Evolutionary conservation across 1,140 invertebrate genomes (phyloP), one percentile per base, ranked within the genome.

Genomic region (Leptopilina clavipes): DNA sequence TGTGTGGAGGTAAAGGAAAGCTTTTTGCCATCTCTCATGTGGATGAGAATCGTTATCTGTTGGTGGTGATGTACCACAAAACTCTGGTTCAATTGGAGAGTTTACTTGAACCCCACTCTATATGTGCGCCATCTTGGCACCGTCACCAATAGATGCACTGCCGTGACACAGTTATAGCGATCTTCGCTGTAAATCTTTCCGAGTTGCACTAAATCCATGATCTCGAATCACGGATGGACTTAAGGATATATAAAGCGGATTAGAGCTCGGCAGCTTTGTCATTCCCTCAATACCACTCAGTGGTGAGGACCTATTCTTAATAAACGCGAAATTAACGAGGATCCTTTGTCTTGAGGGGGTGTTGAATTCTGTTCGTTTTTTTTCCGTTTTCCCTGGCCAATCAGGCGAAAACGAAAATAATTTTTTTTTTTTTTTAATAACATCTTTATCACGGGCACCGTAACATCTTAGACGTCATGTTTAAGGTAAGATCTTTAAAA

Each of bases 151-250:
- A 74, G 79, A 86, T 84, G 85, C 84, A 86, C 83, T 82, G 82
- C 80, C 86, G 83, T 87, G 86, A 87, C 87, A 88, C 84, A 85
- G 86, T 87, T 87, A 83, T 85, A 84, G 78, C 83, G 83, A 86
- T 87, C 84, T 81, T 83, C 82, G 83, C 81, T 86, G 86, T 88
- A 89, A 89, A 89, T 90, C 89, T 86, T 90, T 75, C 85, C 86
- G 85, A 81, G 83, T 89, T 91, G 89, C 86, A 90, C 89, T 89
- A 91, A 91, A 92, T 90, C 90, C 90, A 88, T 90, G 90, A 89
- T 90, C 87, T 88, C 90, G 89, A 90, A 91, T 91, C 89, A 89
- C 88, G 90, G 89, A 89, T 87, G 84, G 85, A 83, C 84, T 83
- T 82, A 74, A 81, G 77, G 83, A 88, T 92, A 92, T 92, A 92